A percentile compares a stretch with the other conserved stretches of the same genome.
These are phyloP conservation scores for Setipinna tenuifilis DNA, from an alignment of 2,797 vertebrate genomes.

Conservation along the genomic window DNA sequence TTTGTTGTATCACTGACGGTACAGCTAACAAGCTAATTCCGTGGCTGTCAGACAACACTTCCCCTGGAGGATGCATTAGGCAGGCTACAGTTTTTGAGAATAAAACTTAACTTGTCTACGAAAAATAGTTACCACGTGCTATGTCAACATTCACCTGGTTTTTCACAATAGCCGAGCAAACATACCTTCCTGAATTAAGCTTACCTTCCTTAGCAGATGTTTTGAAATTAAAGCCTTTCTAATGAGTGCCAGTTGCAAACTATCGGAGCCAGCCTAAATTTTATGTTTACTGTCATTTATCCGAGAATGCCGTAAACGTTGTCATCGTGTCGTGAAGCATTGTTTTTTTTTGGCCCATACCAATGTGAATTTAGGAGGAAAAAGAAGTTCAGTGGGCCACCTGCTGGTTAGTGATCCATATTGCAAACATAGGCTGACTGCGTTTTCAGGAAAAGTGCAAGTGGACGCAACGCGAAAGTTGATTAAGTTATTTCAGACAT, in stretches of 20 bases:
- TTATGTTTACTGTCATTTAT: conserved; percentile 11
- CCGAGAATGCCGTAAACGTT: not conserved
- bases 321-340: not conserved
- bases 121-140: not conserved
- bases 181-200: not conserved
- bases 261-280: not conserved
- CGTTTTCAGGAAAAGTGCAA: no score
- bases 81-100: no score
- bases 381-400: not conserved
- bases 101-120: no score
- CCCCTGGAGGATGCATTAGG: no score
- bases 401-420: not conserved
- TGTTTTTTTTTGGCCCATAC: not conserved
- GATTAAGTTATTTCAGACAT: no score
- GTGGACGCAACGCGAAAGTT: no score
- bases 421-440: not conserved
- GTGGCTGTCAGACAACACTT: no score
- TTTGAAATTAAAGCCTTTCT: not conserved
- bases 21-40: no score
- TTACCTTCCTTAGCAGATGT: not conserved
- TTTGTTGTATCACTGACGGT: no score
- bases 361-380: not conserved
- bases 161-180: not conserved
- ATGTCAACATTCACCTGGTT: not conserved
- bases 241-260: not conserved